phyloP scores from a whole-genome alignment of 2,113 vertebrate genomes.

The Recurvirostra avosetta region DNA sequence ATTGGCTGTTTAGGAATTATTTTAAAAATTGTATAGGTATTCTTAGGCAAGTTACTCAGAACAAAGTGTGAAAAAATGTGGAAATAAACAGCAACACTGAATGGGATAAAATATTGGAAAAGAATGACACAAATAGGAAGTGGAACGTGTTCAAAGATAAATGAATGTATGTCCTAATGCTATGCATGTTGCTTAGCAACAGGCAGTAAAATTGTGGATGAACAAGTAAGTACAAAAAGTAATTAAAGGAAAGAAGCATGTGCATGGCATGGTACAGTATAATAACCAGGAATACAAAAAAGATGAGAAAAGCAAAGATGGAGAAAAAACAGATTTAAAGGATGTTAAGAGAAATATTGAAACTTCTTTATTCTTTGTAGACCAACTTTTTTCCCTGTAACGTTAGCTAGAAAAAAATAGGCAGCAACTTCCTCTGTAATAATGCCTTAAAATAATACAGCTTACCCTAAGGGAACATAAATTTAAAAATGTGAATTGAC shows the following conservation, averaged over 20 bases:
- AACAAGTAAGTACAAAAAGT: slow-evolving; percentile 60
- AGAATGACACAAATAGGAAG: slow-evolving; percentile 19
- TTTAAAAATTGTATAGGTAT: not conserved
- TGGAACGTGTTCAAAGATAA: slow-evolving; percentile 25
- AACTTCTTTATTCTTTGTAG: not conserved
- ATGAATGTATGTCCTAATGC: slow-evolving; percentile 52
- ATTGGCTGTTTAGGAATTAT: not conserved
- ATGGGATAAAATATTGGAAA: slow-evolving; percentile 4
- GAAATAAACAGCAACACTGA: slow-evolving; percentile 1
- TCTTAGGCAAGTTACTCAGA: not conserved
- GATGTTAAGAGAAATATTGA: slow-evolving; percentile 13
- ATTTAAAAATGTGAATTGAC: not conserved
- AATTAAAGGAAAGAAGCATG: slow-evolving; percentile 64
- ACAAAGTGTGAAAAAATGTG: not conserved
- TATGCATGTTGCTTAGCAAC: slow-evolving; percentile 71
- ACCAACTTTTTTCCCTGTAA: not conserved
- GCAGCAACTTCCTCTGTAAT: not conserved
- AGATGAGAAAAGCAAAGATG: slow-evolving; percentile 13
- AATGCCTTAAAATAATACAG: not conserved
- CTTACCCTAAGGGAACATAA: not conserved
- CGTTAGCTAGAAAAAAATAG: not conserved
- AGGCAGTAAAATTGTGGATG: slow-evolving; percentile 54
- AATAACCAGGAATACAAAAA: slow-evolving; percentile 29
- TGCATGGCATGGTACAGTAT: slow-evolving; percentile 20
- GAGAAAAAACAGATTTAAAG: slow-evolving; percentile 17